Evolutionary conservation across 1,140 invertebrate species (phyloP).

Genomic region (Hyles vespertilio): DNA sequence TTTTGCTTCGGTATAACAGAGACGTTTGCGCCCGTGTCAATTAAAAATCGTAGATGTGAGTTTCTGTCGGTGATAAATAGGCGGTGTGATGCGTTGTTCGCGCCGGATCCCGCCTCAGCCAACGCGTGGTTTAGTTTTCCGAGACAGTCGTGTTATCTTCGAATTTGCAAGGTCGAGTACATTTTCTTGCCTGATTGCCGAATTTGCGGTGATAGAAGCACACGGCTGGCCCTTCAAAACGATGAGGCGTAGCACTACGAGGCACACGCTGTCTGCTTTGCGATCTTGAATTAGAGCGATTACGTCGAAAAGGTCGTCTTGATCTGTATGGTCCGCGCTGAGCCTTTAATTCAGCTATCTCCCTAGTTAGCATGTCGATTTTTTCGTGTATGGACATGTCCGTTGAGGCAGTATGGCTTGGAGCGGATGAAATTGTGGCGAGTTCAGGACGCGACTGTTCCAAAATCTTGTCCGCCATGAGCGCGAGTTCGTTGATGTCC

Average conservation of each 20-base stretch:
- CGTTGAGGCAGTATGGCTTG: background rate
- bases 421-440: conserved; percentile 11
- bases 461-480: conserved; percentile 27
- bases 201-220: too few species aligned
- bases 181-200: too few species aligned
- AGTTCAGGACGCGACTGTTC: conserved; percentile 20
- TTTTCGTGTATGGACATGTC: background rate
- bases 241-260: too few species aligned
- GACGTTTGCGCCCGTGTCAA: conserved; percentile 4
- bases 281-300: conserved; percentile 1
- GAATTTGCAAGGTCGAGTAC: conserved; percentile 6
- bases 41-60: background rate
- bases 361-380: background rate
- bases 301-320: background rate
- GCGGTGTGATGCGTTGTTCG: conserved; percentile 20
- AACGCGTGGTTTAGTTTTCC: conserved; percentile 29
- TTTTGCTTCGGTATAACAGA: background rate
- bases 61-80: conserved; percentile 29
- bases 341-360: background rate
- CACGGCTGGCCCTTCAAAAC: too few species aligned
- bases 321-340: conserved; percentile 7
- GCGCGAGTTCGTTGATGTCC: conserved; percentile 18
- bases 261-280: conserved; percentile 11
- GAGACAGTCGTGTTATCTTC: conserved; percentile 3
- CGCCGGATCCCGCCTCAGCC: conserved; percentile 22